Evolutionary conservation across 1,140 invertebrate species (phyloP), one percentile per base, ranked within the genome.

Genomic region (Daktulosphaira vitifoliae): DNA sequence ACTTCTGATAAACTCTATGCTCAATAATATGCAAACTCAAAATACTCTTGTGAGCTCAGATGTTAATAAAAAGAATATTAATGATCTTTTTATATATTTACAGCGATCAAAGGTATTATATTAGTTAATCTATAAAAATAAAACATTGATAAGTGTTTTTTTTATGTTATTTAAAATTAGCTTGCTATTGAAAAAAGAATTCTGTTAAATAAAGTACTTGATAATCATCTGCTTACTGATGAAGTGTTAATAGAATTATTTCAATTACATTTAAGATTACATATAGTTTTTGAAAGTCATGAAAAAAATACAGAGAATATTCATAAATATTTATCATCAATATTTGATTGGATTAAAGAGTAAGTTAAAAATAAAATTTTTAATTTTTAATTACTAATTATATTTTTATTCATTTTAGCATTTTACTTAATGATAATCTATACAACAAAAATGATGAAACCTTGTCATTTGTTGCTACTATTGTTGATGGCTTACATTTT

Each of bases 241-340:
- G 42, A 62, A 23, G n/a, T 62, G 9, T n/a, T 62, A 62, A 62
- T 62, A 20, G 56, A 62, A n/a, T 62, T 62, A 48, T 48, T 62
- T 9, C 2, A 25, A 9, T 18, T 62, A 22, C 8, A 62, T 20
- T 46, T 48, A 13, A 18, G 26, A 20, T 48, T 62, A 46, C 18
- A 29, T 29, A 22, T 62, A 62, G 18, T 62, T 46, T 62, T 46
- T 48, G 9, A 62, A 11, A 62, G 18, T 29, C 3, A 62, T 1
- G 25, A 62, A 20, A 48, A 62, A 48, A n/a, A 13, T 22, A 29
- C 29, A 20, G 42, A 62, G 18, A 39, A 62, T 46, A 48, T 62
- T 5, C 42, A 46, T 22, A 44, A 62, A 11, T 62, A 33, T 62
- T 25, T 29, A 62, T 46, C 42, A 29, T 62, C 56, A 29, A 46